phyloP scores from a whole-genome alignment of 1,140 invertebrate genomes.

The Pogonognathellus flavescens region DNA sequence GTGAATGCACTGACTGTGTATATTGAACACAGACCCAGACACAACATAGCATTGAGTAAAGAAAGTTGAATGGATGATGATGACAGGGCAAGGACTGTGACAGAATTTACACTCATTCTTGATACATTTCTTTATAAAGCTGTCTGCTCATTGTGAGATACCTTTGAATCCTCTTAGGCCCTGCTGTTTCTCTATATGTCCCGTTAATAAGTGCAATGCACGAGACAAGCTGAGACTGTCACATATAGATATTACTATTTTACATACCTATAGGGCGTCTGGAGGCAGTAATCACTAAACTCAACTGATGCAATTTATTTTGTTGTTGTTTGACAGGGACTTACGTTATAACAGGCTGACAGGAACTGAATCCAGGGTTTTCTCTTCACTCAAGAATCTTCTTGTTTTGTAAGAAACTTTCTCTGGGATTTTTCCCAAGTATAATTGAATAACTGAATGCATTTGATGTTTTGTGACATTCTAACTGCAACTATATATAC shows the following conservation, averaged over 20 bases:
- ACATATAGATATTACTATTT: no score
- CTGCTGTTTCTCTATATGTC: no score
- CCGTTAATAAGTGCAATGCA: no score
- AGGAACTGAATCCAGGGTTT: slow-evolving; percentile 68
- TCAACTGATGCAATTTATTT: slow-evolving; percentile 27
- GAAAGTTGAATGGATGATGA: slow-evolving; percentile 38
- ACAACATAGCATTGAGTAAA: background rate
- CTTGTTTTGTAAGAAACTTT: slow-evolving; percentile 70
- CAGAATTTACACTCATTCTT: slow-evolving; percentile 35
- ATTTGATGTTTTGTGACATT: no score
- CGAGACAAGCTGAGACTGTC: no score
- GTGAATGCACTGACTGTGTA: background rate
- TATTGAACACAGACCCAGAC: background rate
- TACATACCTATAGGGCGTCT: no score
- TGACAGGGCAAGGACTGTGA: slow-evolving; percentile 34
- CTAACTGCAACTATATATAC: no score
- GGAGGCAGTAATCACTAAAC: background rate
- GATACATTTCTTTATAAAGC: slow-evolving; percentile 7
- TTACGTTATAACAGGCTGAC: slow-evolving; percentile 70
- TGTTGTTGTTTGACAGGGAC: slow-evolving; percentile 68
- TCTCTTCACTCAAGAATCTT: slow-evolving; percentile 68
- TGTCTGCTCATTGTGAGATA: background rate
- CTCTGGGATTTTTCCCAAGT: background rate
- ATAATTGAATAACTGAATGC: background rate
- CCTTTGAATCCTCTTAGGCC: no score